A percentile compares a stretch with the other conserved stretches of the same genome.
These are phyloP conservation scores for Rhaphigaster nebulosa DNA, from an alignment of 2,888 invertebrate genomes.

Conservation along the genomic window DNA sequence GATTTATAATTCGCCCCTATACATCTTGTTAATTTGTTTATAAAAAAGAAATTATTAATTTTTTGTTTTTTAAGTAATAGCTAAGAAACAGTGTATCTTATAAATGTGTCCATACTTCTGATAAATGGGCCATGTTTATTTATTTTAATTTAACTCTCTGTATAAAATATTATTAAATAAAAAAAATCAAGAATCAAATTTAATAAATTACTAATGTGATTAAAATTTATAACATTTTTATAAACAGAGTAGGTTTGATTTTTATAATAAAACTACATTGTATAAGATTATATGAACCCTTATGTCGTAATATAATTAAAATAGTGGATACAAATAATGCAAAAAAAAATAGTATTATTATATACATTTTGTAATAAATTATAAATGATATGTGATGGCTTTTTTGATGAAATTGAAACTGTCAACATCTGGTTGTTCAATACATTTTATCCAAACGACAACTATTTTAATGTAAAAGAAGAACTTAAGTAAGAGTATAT, in stretches of 20 bases:
- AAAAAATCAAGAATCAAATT: background rate
- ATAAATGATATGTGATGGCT: too few species aligned
- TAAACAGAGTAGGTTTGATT: background rate
- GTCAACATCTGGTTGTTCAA: too few species aligned
- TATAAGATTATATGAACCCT: background rate
- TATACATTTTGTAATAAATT: too few species aligned
- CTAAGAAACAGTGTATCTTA: background rate
- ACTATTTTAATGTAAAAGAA: too few species aligned
- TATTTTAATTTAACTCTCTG: background rate
- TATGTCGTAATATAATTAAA: background rate
- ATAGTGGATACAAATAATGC: too few species aligned
- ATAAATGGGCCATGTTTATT: background rate
- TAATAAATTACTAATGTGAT: background rate
- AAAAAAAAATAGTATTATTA: too few species aligned
- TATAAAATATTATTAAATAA: background rate
- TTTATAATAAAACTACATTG: background rate
- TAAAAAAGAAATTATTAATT: too few species aligned
- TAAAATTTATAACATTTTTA: background rate
- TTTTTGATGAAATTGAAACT: too few species aligned
- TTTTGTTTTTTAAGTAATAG: background rate
- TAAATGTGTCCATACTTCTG: background rate
- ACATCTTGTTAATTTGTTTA: background rate
- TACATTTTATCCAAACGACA: too few species aligned
- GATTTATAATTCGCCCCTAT: background rate
- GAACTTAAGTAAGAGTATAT: too few species aligned